Evolutionary conservation across 30 jellyfish, hydroid and myxozoan species (phyloP).

Genomic region (Pelagia noctiluca): DNA sequence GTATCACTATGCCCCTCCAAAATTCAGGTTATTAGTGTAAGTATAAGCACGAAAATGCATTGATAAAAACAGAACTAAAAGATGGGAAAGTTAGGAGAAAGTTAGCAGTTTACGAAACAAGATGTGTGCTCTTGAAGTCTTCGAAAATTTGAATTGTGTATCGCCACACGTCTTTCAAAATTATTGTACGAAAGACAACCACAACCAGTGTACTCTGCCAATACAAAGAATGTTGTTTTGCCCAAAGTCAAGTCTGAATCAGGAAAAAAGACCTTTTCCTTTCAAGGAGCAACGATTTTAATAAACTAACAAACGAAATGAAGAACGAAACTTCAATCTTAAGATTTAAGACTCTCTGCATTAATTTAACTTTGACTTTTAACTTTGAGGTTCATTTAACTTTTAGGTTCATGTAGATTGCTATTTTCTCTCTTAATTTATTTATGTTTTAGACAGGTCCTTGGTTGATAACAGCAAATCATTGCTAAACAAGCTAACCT

Average conservation of each 20-base stretch:
- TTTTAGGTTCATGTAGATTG: too few species aligned
- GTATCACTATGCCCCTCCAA: too few species aligned
- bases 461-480: too few species aligned
- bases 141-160: conserved; percentile 32
- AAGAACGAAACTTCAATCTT: conserved; percentile 60
- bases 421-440: too few species aligned
- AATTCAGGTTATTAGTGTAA: too few species aligned
- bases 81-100: too few species aligned
- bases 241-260: conserved; percentile 33
- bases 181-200: conserved; percentile 43
- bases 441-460: too few species aligned
- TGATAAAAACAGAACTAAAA: too few species aligned
- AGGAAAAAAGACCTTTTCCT: conserved; percentile 24
- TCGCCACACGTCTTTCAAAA: conserved; percentile 61
- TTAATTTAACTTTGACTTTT: conserved; percentile 43
- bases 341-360: conserved; percentile 46
- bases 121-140: conserved; percentile 64
- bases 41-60: too few species aligned
- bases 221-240: conserved; percentile 40
- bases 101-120: conserved; percentile 38
- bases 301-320: conserved; percentile 18
- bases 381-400: too few species aligned
- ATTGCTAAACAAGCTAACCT: too few species aligned
- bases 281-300: conserved; percentile 54
- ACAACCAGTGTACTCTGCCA: conserved; percentile 43